Evolutionary conservation across 2,888 invertebrate species (phyloP).

Genomic region (Cantharis nigra): DNA sequence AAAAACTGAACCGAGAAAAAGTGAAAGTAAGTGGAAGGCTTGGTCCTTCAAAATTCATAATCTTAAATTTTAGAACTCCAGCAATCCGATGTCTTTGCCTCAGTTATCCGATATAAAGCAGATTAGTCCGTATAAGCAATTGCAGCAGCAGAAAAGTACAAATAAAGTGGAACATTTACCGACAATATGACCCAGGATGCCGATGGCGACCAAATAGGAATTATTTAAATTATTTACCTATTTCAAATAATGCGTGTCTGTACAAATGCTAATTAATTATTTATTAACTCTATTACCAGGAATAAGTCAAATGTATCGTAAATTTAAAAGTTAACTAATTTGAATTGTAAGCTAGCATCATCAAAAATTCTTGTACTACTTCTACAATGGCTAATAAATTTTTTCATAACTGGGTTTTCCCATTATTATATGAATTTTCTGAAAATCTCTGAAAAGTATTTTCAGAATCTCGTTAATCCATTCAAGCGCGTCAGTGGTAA

Average conservation of each 20-base stretch:
- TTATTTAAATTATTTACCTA: conserved; percentile 26
- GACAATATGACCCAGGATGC: conserved; percentile 68
- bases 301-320: neutral
- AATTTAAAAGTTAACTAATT: neutral
- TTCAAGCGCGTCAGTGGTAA: too few species aligned
- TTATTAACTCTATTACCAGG: neutral
- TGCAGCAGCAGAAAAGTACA: conserved; percentile 34
- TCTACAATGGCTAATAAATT: neutral
- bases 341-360: neutral
- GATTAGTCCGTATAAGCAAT: conserved; percentile 57
- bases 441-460: too few species aligned
- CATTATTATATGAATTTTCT: too few species aligned
- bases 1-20: conserved; percentile 64
- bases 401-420: too few species aligned
- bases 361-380: neutral
- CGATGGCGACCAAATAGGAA: conserved; percentile 23
- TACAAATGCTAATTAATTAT: neutral
- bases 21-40: conserved; percentile 60
- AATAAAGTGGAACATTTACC: conserved; percentile 71
- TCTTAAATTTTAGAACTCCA: conserved; percentile 53
- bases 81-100: conserved; percentile 67
- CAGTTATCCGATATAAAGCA: conserved; percentile 64
- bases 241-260: conserved; percentile 12
- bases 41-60: neutral
- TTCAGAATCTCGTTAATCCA: too few species aligned